Percentiles rank a stretch among this genome's conserved stretches.
Conservation (phyloP, 1,140 invertebrate genomes). For the Probaryconus sp. region DNA sequence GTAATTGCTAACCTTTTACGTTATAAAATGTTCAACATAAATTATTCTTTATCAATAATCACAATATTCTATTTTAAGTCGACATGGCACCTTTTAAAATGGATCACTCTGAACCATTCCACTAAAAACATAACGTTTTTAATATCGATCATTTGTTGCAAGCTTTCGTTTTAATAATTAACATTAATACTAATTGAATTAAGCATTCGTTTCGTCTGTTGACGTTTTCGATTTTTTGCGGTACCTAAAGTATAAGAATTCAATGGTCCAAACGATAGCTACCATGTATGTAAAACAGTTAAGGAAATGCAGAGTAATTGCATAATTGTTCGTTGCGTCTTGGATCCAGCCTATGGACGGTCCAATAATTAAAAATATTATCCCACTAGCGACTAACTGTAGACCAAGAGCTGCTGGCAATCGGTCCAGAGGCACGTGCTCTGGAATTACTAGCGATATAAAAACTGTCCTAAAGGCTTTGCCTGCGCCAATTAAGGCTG, state of each 20-base stretch:
- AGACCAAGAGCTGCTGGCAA: conserved; percentile 81
- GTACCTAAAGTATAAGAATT: conserved; percentile 62
- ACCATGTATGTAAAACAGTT: conserved; percentile 82
- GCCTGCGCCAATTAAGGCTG: conserved; percentile 79
- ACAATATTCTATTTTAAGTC: too few species aligned
- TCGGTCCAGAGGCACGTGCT: conserved; percentile 82
- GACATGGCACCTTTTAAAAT: too few species aligned
- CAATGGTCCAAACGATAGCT: conserved; percentile 80
- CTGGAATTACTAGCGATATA: conserved; percentile 83
- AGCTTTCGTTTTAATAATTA: too few species aligned
- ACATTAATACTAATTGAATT: too few species aligned
- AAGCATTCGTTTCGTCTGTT: conserved; percentile 8
- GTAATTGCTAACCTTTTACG: too few species aligned
- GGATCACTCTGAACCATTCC: too few species aligned
- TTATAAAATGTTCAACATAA: too few species aligned
- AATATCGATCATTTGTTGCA: too few species aligned
- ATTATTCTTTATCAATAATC: too few species aligned
- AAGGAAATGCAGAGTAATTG: conserved; percentile 81
- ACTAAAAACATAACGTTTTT: too few species aligned
- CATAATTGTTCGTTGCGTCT: conserved; percentile 79
- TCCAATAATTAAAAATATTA: conserved; percentile 81
- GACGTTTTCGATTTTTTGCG: conserved; percentile 12
- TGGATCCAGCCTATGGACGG: conserved; percentile 82
- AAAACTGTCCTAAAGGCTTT: conserved; percentile 85
- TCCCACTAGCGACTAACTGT: conserved; percentile 82